phyloP scores from a whole-genome alignment of 2,888 invertebrate species.

The Hanleya hanleyi region DNA sequence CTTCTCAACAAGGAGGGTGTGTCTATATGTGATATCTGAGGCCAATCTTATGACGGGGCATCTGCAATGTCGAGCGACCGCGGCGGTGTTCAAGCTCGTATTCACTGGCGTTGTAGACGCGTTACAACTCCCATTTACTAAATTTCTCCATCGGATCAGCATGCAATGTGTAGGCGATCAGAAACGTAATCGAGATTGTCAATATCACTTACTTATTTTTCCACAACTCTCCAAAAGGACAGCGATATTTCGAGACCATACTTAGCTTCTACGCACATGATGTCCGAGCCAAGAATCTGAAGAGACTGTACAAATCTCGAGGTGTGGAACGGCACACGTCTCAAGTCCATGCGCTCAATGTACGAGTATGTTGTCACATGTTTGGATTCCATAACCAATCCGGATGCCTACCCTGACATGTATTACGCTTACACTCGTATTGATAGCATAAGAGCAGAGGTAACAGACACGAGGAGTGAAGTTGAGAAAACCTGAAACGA shows the following conservation, averaged over 20 bases:
- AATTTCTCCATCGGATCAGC: constrained; percentile 31
- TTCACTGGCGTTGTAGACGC: constrained; percentile 25
- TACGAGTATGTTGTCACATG: not conserved
- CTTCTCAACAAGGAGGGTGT: constrained; percentile 11
- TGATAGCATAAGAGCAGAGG: not conserved
- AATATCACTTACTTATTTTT: constrained; percentile 16
- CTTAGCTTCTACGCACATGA: not conserved
- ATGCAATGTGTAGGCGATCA: constrained; percentile 25
- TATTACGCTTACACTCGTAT: not conserved
- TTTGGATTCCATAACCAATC: not conserved
- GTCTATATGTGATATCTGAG: constrained; percentile 19
- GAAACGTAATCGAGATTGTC: constrained; percentile 34
- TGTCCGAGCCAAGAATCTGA: constrained; percentile 9
- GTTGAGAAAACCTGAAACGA: not conserved
- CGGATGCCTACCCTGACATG: not conserved
- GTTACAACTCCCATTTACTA: constrained; percentile 33
- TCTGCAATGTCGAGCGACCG: constrained; percentile 23
- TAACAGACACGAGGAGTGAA: not conserved
- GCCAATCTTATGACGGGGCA: constrained; percentile 37
- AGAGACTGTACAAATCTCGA: constrained; percentile 19
- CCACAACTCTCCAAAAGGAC: constrained; percentile 18
- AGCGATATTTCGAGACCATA: constrained; percentile 19
- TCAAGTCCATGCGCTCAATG: not conserved
- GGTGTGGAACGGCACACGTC: constrained; percentile 16
- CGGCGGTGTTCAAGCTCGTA: constrained; percentile 32